Percentiles rank a stretch among this genome's conserved stretches.
Evolutionary conservation across 53 echinoderm and acorn worm species (phyloP).

Genomic region (Holothuria leucospilota): DNA sequence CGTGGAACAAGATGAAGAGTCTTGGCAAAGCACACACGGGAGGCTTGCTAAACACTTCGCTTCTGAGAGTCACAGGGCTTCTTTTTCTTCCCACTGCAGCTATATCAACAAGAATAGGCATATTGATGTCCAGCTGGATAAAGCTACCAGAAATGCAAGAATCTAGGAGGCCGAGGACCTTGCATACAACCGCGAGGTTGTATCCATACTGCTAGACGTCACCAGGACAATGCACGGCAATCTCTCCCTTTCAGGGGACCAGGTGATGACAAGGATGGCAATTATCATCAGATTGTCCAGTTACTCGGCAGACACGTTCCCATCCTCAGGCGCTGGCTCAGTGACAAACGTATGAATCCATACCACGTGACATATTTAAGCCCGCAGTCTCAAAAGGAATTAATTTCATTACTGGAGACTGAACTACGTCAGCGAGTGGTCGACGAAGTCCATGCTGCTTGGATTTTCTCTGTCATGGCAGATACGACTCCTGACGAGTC

Average conservation of each 20-base stretch:
- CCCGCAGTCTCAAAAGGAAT: slow-evolving; percentile 16
- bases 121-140: slow-evolving; percentile 27
- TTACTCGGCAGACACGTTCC: slow-evolving; percentile 31
- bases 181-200: not conserved
- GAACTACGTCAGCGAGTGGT: slow-evolving; percentile 33
- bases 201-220: slow-evolving; percentile 34
- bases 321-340: slow-evolving; percentile 27
- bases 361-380: slow-evolving; percentile 25
- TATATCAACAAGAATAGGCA: slow-evolving; percentile 31
- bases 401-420: slow-evolving; percentile 23
- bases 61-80: slow-evolving; percentile 15
- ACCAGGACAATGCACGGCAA: slow-evolving; percentile 21
- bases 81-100: slow-evolving; percentile 23
- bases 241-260: not conserved
- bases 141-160: slow-evolving; percentile 27
- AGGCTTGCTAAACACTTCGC: slow-evolving; percentile 24
- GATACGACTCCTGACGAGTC: slow-evolving; percentile 35
- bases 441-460: slow-evolving; percentile 26
- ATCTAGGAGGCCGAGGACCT: slow-evolving; percentile 2
- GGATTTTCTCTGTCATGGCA: slow-evolving; percentile 22
- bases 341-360: slow-evolving; percentile 29
- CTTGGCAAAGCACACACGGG: not conserved
- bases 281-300: slow-evolving; percentile 25
- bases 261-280: slow-evolving; percentile 25
- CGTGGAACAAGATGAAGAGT: slow-evolving; percentile 4